Percentiles rank a stretch among this genome's conserved stretches.
These are phyloP conservation scores for Cochlearius cochlearius DNA, from an alignment of 2,113 vertebrate genomes.

Conservation along the genomic window DNA sequence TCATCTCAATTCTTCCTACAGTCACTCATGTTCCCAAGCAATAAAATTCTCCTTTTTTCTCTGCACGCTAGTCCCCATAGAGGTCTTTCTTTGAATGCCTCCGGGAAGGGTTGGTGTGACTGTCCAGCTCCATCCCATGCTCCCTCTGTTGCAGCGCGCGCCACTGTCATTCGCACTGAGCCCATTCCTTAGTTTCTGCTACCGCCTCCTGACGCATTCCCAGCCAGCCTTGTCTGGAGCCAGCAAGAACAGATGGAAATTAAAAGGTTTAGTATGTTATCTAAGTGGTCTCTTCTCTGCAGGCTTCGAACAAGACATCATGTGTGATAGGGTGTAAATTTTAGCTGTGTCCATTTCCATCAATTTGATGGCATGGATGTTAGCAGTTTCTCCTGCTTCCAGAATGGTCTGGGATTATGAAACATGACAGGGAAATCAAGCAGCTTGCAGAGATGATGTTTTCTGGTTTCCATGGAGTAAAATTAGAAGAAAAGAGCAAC, in stretches of 20 bases:
- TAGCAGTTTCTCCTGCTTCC: background rate
- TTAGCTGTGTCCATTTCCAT: background rate
- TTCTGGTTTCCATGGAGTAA: conserved; percentile 30
- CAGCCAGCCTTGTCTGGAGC: background rate
- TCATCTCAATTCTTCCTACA: background rate
- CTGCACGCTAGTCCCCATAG: background rate
- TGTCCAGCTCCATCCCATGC: background rate
- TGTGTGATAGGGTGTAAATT: background rate
- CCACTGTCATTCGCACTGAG: background rate
- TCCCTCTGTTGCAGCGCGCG: background rate
- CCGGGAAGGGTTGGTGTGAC: background rate
- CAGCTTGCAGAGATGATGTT: background rate
- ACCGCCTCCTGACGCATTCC: background rate
- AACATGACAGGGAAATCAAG: background rate
- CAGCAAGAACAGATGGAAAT: background rate
- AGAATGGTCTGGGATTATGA: background rate
- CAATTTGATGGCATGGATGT: background rate
- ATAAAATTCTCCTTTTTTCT: background rate
- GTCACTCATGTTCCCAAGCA: background rate
- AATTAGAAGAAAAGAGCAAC: conserved; percentile 46
- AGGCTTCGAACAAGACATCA: background rate
- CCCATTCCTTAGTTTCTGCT: background rate
- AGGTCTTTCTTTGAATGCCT: background rate
- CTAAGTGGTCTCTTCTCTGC: background rate
- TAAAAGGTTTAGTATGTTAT: background rate